Conservation (phyloP, 2,888 invertebrate species). For the Troglohyphantes excavatus region DNA sequence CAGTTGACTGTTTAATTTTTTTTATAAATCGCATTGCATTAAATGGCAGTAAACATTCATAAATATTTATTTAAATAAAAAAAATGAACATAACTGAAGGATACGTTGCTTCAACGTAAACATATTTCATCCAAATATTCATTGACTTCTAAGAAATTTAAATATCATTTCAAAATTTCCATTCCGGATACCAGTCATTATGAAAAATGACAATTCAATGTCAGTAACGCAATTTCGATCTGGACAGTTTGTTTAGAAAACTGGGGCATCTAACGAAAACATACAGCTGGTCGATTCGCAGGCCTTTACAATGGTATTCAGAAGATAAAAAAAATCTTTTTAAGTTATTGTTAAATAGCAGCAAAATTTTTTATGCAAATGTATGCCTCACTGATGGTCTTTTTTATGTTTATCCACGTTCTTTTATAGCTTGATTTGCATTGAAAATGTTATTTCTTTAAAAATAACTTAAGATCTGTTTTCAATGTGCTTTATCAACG, state of each 20-base stretch:
- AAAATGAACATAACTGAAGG: no score
- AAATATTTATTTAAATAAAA: no score
- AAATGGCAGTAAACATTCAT: no score
- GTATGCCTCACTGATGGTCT: conserved; percentile 58
- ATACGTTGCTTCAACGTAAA: no score
- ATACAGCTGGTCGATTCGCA: conserved; percentile 44
- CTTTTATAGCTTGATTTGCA: conserved; percentile 64
- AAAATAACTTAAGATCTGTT: not conserved
- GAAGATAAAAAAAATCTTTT: conserved; percentile 47
- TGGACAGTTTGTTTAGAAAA: conserved; percentile 31
- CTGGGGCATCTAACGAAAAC: not conserved
- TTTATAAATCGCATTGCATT: no score
- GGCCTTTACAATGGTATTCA: no score
- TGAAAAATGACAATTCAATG: no score
- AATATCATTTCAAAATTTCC: no score
- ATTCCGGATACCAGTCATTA: no score
- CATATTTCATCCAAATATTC: no score
- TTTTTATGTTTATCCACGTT: conserved; percentile 15
- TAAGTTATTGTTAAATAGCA: conserved; percentile 62
- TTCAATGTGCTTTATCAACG: conserved; percentile 20
- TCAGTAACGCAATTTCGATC: not conserved
- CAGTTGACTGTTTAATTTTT: no score
- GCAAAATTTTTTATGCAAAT: conserved; percentile 58
- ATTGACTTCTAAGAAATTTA: no score
- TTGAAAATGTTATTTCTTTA: conserved; percentile 48